phyloP scores from a whole-genome alignment of 2,888 invertebrate genomes.

The Tupiocoris notatus region DNA sequence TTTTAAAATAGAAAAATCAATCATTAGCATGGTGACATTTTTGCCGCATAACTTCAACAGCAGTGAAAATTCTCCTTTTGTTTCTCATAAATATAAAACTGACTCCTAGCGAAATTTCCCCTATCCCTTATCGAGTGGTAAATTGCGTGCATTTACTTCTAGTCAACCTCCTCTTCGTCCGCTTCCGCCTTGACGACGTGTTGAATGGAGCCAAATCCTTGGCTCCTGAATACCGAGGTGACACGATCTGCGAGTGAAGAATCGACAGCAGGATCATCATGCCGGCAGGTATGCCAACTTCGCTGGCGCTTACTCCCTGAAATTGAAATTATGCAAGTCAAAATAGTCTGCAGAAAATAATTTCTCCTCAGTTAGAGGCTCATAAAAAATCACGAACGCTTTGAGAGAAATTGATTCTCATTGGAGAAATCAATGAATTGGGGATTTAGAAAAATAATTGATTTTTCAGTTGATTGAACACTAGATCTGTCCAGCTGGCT shows the following conservation, averaged over 20 bases:
- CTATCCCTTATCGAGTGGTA: no score
- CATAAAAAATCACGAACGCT: not conserved
- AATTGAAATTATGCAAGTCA: conserved; percentile 46
- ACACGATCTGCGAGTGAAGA: conserved; percentile 78
- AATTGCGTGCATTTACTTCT: conserved; percentile 43
- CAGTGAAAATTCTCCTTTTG: no score
- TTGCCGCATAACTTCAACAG: no score
- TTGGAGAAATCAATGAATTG: not conserved
- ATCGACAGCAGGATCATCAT: conserved; percentile 73
- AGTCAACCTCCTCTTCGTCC: conserved; percentile 47
- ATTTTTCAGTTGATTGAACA: no score
- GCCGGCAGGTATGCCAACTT: conserved; percentile 69
- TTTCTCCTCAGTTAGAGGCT: not conserved
- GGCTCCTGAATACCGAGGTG: conserved; percentile 56
- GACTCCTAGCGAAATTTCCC: no score
- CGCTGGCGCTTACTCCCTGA: conserved; percentile 64
- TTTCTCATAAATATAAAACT: no score
- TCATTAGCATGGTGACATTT: no score
- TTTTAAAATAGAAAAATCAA: no score
- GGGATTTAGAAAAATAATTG: no score
- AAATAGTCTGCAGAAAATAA: not conserved
- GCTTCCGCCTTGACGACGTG: conserved; percentile 46
- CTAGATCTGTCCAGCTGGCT: no score
- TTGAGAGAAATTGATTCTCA: not conserved
- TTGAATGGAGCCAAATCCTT: conserved; percentile 44